These are phyloP conservation scores for Paradoxurus hermaphroditus DNA, from an alignment of 2,113 vertebrate species.

Conservation along the genomic window DNA sequence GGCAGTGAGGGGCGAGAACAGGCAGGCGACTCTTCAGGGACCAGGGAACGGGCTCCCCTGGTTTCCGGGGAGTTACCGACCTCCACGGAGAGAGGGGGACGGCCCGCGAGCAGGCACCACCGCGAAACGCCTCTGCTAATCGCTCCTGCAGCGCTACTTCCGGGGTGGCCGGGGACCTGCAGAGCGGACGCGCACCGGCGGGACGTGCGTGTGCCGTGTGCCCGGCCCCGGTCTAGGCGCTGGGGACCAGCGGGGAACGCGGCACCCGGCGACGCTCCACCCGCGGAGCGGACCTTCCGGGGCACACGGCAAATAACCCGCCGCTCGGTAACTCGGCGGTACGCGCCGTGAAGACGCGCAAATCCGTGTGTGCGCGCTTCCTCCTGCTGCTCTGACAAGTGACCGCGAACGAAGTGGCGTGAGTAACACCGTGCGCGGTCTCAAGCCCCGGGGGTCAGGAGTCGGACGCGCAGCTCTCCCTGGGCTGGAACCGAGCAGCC, in stretches of 20 bases:
- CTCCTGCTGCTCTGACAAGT: background rate
- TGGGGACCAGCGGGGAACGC: background rate
- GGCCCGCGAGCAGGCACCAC: background rate
- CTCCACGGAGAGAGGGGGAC: background rate
- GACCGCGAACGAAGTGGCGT: background rate
- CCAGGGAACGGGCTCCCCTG: no score
- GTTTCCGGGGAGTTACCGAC: background rate
- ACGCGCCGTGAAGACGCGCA: background rate
- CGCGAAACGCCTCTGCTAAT: background rate
- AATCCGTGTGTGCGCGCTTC: background rate
- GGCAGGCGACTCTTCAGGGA: background rate
- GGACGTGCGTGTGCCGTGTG: background rate
- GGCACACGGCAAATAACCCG: background rate
- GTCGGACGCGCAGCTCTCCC: background rate
- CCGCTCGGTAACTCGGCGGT: background rate
- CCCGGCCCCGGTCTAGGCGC: background rate
- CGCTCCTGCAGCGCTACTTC: background rate
- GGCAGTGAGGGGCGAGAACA: no score
- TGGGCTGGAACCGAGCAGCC: background rate
- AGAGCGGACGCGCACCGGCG: background rate
- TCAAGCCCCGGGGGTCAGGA: background rate
- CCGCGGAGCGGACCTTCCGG: background rate
- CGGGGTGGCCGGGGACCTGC: background rate
- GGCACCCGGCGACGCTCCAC: background rate
- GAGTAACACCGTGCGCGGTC: background rate